Base-by-base conservation (phyloP, 2,888 invertebrate species). In the Resseliella maxima region DNA sequence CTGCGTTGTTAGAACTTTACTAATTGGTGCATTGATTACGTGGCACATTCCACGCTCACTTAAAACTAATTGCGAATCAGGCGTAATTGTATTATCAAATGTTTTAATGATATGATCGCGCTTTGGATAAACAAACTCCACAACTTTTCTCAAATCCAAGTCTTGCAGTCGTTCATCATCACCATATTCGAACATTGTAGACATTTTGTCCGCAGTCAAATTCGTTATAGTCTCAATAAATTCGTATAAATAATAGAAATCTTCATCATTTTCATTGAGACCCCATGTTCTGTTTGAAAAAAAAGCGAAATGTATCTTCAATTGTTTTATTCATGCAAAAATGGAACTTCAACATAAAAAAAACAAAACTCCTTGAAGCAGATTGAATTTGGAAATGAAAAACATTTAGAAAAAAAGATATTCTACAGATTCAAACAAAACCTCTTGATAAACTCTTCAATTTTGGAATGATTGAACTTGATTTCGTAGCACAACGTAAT, bases 221-320 rank as follows among this genome's bases (percentile, higher is more conserved):
- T 92, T 92, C 3, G 92, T 90, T 18, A 92, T 90, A 6, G 90
- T 89, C 87, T 90, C 90, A 0, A 92, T 88, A 88, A 92, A 93
- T 86, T 92, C 90, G 88, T 91, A 89, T 86, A 92, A 92, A 88
- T 92, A 92, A 18, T 90, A 89, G 87, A 91, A 93, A 38, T 92
- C 91, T 86, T 90, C 89, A 87, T 92, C 89, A 0, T 89, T 88
- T 36, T 89, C 88, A 10, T 90, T 90, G 15, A 92, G 88, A 87
- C 91, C 90, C 92, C 92, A 93, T 85, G 89, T 88, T 31, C 85
- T 86, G 64, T 35, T n/a, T 15, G 21, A 24, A 86, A 86, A 36
- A 31, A 5, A 21, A 50, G 50, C 15, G 21, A 50, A 18, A 12
- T 21, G 50, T 18, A 21, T 18, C n/a, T n/a, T n/a, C n/a, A n/a